Base-by-base conservation (phyloP, 1,140 invertebrate species). In the Heliconius hermathena region DNA sequence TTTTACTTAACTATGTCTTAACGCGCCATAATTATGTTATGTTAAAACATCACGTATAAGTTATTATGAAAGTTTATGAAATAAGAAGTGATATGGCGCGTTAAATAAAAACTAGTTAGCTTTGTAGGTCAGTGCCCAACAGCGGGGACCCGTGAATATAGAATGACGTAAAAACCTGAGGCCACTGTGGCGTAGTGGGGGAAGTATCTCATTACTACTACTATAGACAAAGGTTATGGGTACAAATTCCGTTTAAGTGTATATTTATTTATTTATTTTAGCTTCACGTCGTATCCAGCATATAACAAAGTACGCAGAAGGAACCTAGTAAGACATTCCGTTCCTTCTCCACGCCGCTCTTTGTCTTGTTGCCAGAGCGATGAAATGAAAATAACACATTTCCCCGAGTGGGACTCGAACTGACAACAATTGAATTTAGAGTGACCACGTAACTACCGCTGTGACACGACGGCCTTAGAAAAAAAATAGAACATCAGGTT, bases 51-150 rank as follows among this genome's bases (percentile, higher is more conserved):
- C 60, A 22, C 22, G 54, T 66, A 22, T 66, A 29, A 29, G 16
- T 66, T 66, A 66, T 66, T 66, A 66, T 66, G 60, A 66, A 66
- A 66, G 60, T 22, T 66, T 66, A 66, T 66, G 60, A 66, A 66
- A 66, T 66, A 66, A 29, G 60, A 26, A 8, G 60, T 66, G 60
- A 1, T 66, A 66, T 66, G 60, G 60, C n/a, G 13, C 26, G 22
- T 66, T 66, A 66, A 66, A 66, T 26, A 29, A 66, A 66, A 66
- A 66, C 60, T 66, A 29, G 60, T 66, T 66, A 66, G 22, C 8
- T 66, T 66, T 66, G 60, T 66, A 66, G 60, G 60, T 66, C 60
- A 66, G 60, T 66, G 60, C 60, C 26, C 60, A 66, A 11, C 22
- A 66, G 22, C 60, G 22, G 22, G 54, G 9, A 26, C 54, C 54